Conservation (phyloP, 2,888 invertebrate species). For the Scrobipalpa costella region DNA sequence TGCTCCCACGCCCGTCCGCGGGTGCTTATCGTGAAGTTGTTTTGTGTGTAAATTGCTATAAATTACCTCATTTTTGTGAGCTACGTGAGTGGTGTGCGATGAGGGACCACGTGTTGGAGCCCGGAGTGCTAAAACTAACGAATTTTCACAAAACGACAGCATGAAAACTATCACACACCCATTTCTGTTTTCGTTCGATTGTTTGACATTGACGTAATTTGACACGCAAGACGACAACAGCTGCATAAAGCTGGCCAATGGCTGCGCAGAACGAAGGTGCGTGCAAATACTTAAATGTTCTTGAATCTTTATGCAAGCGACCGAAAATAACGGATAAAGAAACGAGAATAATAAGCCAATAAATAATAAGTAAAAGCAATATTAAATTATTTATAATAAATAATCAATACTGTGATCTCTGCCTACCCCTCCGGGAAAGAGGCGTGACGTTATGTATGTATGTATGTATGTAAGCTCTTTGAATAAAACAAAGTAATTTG, state of each 20-base stretch:
- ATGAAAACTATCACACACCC: conserved; percentile 30
- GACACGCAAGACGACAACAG: conserved; percentile 4
- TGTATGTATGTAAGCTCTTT: too few species aligned
- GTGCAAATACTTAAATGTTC: not conserved
- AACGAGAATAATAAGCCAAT: too few species aligned
- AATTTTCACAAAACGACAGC: conserved; percentile 21
- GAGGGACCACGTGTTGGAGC: conserved; percentile 31
- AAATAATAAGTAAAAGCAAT: too few species aligned
- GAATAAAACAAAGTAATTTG: too few species aligned
- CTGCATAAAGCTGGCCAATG: not conserved
- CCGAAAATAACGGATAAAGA: not conserved
- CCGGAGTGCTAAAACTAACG: conserved; percentile 27
- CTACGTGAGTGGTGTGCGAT: conserved; percentile 32
- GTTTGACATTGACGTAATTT: conserved; percentile 23
- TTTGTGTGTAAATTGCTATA: conserved; percentile 29
- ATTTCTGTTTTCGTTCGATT: conserved; percentile 21
- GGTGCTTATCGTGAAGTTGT: conserved; percentile 38
- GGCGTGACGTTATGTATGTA: too few species aligned
- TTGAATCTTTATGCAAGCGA: not conserved
- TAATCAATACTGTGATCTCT: too few species aligned
- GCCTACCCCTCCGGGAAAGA: too few species aligned
- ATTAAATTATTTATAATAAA: too few species aligned
- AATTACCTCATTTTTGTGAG: conserved; percentile 46
- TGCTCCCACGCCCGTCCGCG: conserved; percentile 45
- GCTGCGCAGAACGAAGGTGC: conserved; percentile 1